Evolutionary conservation across 2,797 vertebrate species (phyloP).

Genomic region (Phoebastria nigripes): DNA sequence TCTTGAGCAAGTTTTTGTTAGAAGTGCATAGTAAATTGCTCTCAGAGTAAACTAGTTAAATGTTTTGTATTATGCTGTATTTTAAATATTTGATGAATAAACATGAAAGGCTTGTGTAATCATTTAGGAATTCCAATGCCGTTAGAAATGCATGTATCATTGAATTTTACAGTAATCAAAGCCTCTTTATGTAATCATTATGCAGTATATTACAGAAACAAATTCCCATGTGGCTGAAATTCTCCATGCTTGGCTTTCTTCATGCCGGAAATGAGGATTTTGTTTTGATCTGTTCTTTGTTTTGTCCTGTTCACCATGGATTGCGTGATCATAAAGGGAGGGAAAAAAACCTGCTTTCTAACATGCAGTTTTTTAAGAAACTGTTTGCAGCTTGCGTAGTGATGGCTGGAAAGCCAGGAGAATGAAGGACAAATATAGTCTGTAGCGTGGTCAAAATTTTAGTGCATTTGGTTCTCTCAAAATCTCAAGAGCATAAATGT

Average conservation of each 20-base stretch:
- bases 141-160: not conserved
- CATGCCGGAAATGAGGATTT: not conserved
- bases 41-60: not conserved
- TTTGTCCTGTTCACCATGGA: not conserved
- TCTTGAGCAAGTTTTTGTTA: not conserved
- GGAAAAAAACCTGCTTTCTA: not conserved
- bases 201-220: not conserved
- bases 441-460: fast-evolving
- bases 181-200: constrained; percentile 5
- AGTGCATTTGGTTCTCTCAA: not conserved
- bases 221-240: constrained; percentile 8
- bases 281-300: not conserved
- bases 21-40: not conserved
- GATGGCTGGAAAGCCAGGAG: not conserved
- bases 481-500: not conserved
- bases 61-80: not conserved
- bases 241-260: not conserved
- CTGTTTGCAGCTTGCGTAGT: not conserved
- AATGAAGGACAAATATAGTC: not conserved
- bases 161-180: constrained; percentile 46
- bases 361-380: not conserved
- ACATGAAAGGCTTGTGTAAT: constrained; percentile 31
- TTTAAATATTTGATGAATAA: constrained; percentile 46
- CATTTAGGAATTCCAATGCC: not conserved
- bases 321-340: not conserved